Percentiles rank a stretch among this genome's conserved stretches.
Evolutionary conservation across 2,797 vertebrate genomes (phyloP).

Genomic region (Myoxocephalus aenaeus): DNA sequence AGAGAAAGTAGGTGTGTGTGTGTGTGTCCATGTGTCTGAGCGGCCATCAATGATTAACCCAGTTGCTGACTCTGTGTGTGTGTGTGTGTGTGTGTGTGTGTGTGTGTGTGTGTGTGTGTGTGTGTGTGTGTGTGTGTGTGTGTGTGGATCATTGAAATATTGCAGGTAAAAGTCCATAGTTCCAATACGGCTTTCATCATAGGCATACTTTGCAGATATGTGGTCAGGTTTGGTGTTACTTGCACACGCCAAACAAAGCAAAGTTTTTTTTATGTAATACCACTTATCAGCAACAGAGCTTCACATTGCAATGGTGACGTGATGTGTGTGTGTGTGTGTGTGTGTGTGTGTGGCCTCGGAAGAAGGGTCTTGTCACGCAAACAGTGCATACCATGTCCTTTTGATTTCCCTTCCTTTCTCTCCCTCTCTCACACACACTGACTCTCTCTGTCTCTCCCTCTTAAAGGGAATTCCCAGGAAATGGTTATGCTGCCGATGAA

Average conservation of each 20-base stretch:
- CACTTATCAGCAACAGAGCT: constrained; percentile 1
- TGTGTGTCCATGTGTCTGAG: constrained; percentile 39
- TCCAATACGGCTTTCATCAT: neutral
- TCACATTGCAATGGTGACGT: neutral
- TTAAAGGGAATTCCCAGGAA: constrained; percentile 75
- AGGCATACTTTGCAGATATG: constrained; percentile 5
- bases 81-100: no score
- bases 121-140: neutral
- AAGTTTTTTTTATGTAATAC: neutral
- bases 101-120: neutral
- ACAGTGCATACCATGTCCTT: constrained; percentile 40
- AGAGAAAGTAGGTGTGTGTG: constrained; percentile 24
- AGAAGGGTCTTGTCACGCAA: constrained; percentile 53
- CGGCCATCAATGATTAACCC: constrained; percentile 71
- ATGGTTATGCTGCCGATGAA: constrained; percentile 65
- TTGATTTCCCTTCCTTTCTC: constrained; percentile 48
- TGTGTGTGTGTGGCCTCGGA: neutral
- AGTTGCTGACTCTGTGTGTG: constrained; percentile 42
- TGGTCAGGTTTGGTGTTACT: constrained; percentile 25
- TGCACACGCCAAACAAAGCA: neutral
- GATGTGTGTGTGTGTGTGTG: neutral
- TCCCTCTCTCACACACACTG: constrained; percentile 9
- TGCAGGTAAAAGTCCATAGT: neutral
- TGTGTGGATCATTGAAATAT: neutral
- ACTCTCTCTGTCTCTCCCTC: constrained; percentile 32